Percentiles rank a stretch among this genome's conserved stretches.
Conservation (phyloP, 2,888 invertebrate species). For the Tuta absoluta region DNA sequence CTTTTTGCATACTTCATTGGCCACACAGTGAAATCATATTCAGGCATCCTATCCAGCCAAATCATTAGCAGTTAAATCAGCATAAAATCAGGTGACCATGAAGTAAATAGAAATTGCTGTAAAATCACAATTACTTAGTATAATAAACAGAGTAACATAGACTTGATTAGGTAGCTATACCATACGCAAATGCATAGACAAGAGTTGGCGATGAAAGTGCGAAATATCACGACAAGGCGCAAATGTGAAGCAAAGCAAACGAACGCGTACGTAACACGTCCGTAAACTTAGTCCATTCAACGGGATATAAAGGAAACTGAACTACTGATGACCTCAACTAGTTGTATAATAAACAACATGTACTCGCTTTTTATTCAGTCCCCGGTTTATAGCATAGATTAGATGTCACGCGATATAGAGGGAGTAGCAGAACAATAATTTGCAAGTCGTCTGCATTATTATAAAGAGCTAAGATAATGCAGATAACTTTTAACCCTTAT, state of each 20-base stretch:
- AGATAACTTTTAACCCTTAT: too few species aligned
- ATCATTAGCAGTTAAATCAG: too few species aligned
- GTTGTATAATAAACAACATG: not conserved
- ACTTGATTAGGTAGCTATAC: too few species aligned
- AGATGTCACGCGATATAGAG: conserved; percentile 5
- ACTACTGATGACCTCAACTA: conserved; percentile 3
- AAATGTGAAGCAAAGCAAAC: conserved; percentile 50
- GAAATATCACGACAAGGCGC: conserved; percentile 66
- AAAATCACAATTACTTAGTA: too few species aligned
- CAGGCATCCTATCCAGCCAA: not conserved
- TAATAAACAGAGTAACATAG: too few species aligned
- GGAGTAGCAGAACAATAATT: conserved; percentile 3
- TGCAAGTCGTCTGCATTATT: not conserved
- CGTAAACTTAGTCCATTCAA: conserved; percentile 23
- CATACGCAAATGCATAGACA: conserved; percentile 29
- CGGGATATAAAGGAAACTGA: conserved; percentile 8
- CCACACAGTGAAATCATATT: not conserved
- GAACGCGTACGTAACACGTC: conserved; percentile 40
- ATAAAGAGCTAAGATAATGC: not conserved
- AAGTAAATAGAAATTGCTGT: too few species aligned
- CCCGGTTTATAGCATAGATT: not conserved
- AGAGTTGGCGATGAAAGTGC: conserved; percentile 60
- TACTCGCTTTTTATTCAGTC: not conserved
- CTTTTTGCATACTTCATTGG: conserved; percentile 2
- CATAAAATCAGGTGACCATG: too few species aligned